Evolutionary conservation across 2,888 invertebrate genomes (phyloP), one percentile per base, ranked within the genome.

Genomic region (Agapostemon virescens): DNA sequence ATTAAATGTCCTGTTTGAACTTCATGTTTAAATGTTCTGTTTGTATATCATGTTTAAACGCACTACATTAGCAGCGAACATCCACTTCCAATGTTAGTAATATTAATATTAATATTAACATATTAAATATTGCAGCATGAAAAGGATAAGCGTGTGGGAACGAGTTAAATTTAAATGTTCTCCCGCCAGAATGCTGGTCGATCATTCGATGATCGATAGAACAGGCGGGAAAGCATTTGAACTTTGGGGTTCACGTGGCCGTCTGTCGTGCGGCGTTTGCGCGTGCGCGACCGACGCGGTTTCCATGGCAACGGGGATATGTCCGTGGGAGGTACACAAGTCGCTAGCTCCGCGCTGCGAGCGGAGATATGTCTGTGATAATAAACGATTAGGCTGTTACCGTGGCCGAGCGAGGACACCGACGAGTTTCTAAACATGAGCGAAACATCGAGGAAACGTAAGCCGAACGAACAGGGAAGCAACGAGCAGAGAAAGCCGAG

Each of bases 401-500:
- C 17, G 61, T 5, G 2, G 23, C n/a, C 26, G 58, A 70, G n/a
- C 9, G 11, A 3, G n/a, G 3, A 58, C 38, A 4, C 5, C 15
- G 7, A 55, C 26, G 26, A 1, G 15, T 15, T 6, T 23, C 15
- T 7, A 30, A 68, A 13, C 1, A 13, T 23, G 40, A 26, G 17
- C 13, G 55, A 40, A 13, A 15, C 13, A 1, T 11, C 1, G 4
- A 49, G 61, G 20, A 61, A 36, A 38, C 2, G 2, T 1, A 23
- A 0, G 0, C 13, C 2, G 6, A 38, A 13, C 23, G 23, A 0
- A 5, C 17, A 3, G 2, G 0, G 15, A 7, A 36, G 13, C 15
- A 6, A 23, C 4, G 33, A 61, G n/a, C 30, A 38, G 0, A n/a
- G 15, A 9, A 88, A 82, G 38, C 86, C 86, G 7, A 74, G 26